Evolutionary conservation across 2,888 invertebrate species (phyloP), one percentile per base, ranked within the genome.

Genomic region (Helicoverpa assulta): DNA sequence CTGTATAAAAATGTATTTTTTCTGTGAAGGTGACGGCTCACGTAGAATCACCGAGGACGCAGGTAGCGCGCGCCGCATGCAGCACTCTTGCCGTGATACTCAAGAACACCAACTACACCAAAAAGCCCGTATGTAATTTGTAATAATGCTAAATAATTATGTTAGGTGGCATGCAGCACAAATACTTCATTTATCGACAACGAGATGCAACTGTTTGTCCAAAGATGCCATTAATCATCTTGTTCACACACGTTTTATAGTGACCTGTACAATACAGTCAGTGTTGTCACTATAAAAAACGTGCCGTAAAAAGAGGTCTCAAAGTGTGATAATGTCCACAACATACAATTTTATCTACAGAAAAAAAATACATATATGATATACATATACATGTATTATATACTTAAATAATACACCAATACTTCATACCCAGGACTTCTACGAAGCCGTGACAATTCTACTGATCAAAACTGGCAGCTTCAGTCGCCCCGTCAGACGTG

Each of bases 401-500:
- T n/a, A n/a, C n/a, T 12, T 37, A 37, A 1, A 12, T 37, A 37
- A 37, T 37, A 5, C n/a, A 18, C 19, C n/a, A 0, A 50, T 26
- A 51, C 1, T 12, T 43, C 5, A 7, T 40, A 8, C n/a, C 18
- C 86, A 97, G 97, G 98, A 98, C 89, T 96, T 97, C 87, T 97
- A 97, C 86, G 97, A 97, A 85, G 96, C 97, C n/a, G 96, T 97
- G 3, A 96, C 96, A 59, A 93, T 96, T 16, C 92, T 98, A 57
- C 92, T 98, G 66, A 95, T 94, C 69, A 97, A 97, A 91, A 97
- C 97, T 0, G 97, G 97, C 56, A 98, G 98, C 89, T 97, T 96
- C 82, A 97, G 97, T 85, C 97, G 96, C 63, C 97, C 98, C 79
- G 97, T 98, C 78, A 95, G 97, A 8, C 97, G 97, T 72, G 98